Percentiles rank a stretch among this genome's conserved stretches.
These are phyloP conservation scores for Champsocephalus esox DNA, from an alignment of 2,797 vertebrate genomes.

Conservation along the genomic window DNA sequence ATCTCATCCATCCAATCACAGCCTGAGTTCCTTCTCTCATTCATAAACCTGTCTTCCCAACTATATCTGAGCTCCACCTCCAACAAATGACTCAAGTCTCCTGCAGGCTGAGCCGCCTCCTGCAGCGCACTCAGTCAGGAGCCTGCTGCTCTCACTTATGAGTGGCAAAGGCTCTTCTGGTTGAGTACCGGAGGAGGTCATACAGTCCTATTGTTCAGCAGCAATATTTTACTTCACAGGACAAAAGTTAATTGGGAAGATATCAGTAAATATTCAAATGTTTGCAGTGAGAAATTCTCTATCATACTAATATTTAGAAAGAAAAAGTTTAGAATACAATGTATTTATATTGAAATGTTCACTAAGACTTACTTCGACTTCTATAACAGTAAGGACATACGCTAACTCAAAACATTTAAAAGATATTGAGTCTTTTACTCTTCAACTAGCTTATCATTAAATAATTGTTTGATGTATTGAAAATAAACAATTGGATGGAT, in stretches of 20 bases:
- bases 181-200: conserved; percentile 1
- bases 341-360: neutral
- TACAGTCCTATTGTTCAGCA: neutral
- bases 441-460: neutral
- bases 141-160: conserved; percentile 8
- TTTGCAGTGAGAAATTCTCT: neutral
- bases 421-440: neutral
- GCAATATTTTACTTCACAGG: neutral
- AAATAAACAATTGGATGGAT: neutral
- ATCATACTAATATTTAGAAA: neutral
- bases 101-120: conserved; percentile 25
- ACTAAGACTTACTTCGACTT: neutral
- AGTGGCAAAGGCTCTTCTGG: neutral
- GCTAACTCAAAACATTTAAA: neutral
- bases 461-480: neutral
- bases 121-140: conserved; percentile 29
- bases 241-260: neutral
- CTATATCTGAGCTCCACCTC: conserved; percentile 21
- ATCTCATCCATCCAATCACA: conserved; percentile 16
- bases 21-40: conserved; percentile 15
- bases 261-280: neutral
- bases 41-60: conserved; percentile 23
- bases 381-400: neutral
- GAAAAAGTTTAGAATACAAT: neutral
- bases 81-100: conserved; percentile 39